phyloP scores from a whole-genome alignment of 1,140 invertebrate genomes.

The Orussus abietinus region DNA sequence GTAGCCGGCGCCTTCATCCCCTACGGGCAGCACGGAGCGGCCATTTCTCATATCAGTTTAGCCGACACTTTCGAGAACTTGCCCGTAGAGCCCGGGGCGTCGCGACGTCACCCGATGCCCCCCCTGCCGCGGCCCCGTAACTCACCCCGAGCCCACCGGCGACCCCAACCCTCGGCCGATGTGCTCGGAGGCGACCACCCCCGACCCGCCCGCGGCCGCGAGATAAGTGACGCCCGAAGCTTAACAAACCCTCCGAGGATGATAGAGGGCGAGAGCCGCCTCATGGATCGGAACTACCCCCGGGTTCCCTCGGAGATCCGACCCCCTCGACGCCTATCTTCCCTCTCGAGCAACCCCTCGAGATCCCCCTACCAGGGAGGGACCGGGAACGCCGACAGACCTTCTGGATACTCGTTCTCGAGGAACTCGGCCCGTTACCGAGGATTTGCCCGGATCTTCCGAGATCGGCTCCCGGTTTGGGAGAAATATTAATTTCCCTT shows the following conservation, averaged over 20 bases:
- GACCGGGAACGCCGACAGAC: no score
- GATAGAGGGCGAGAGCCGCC: conserved; percentile 33
- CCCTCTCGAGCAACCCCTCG: no score
- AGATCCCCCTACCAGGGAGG: no score
- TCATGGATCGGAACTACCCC: background rate
- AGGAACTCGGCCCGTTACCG: no score
- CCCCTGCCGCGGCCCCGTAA: conserved; percentile 17
- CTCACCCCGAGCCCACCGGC: conserved; percentile 5
- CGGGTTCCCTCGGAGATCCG: background rate
- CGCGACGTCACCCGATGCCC: conserved; percentile 44
- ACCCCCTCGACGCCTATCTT: no score
- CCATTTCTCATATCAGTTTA: conserved; percentile 54
- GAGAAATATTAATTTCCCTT: no score
- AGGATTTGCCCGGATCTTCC: no score
- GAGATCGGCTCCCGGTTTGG: no score
- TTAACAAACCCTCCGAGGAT: conserved; percentile 40
- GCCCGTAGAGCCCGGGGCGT: conserved; percentile 35
- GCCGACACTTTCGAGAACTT: conserved; percentile 52
- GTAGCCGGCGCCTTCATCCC: conserved; percentile 38
- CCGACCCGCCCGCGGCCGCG: conserved; percentile 32
- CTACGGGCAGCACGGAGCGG: conserved; percentile 48
- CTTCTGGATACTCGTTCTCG: no score
- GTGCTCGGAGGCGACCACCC: no score
- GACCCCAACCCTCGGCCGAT: conserved; percentile 16
- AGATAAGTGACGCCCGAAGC: conserved; percentile 45